Base-by-base conservation (phyloP, 2,888 invertebrate genomes). In the Pristionchus fissidentatus region DNA sequence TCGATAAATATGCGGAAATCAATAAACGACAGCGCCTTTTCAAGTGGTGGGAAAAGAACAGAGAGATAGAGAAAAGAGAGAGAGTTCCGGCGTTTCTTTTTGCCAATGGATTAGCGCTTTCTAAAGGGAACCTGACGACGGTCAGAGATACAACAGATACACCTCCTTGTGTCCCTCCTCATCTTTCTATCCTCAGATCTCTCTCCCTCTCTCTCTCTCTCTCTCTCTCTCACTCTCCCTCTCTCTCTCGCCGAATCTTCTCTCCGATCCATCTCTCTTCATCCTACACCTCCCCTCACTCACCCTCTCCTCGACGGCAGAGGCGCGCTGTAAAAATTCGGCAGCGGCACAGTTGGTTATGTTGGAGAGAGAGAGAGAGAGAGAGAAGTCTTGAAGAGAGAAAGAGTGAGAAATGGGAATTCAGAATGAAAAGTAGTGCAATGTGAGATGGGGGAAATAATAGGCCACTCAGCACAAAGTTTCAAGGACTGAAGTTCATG, bases 131-230 rank as follows among this genome's bases (percentile, higher is more conserved):
- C 49, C 22, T 13, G 70, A 41, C 3, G 8, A 15, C 3, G 38
- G 73, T 13, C 43, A 75, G 38, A 13, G 75, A 75, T 46, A 75
- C 75, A 49, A 46, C 75, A 75, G 46, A 35, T 10, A 13, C 62
- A 62, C 22, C 32, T 62, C 62, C 62, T 66, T 19, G 38, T 10
- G 22, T 49, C 10, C 49, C 49, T 15, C 13, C 49, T 19, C 35
- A 38, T 66, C 75, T 29, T 3, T 7, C 19, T 46, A n/a, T 75
- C 49, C 7, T n/a, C 26, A 22, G 13, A 22, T 75, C 41, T 22
- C n/a, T 62, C n/a, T 62, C 62, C 32, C 62, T 62, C 15, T 8
- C 13, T 43, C 43, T 75, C 75, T 29, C 4, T 10, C 19, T n/a
- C 26, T 75, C 29, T 15, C 75, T 29, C 26, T 15, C 43, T 75